These are phyloP conservation scores for Gisinianus flammeolus DNA, from an alignment of 2,888 invertebrate species.

Conservation along the genomic window DNA sequence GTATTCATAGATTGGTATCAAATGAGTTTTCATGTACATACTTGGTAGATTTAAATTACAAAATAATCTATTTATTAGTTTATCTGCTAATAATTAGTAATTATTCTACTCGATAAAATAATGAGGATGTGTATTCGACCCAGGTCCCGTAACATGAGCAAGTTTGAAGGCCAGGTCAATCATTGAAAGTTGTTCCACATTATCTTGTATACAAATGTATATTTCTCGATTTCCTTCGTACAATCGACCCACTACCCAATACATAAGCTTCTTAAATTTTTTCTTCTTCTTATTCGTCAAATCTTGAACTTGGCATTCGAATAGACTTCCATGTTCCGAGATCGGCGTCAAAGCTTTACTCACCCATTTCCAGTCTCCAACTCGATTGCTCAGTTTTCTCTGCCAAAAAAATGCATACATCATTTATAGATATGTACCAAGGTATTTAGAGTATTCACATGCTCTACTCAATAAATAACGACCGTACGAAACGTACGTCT, in stretches of 20 bases:
- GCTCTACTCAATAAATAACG: not conserved
- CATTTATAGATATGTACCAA: not conserved
- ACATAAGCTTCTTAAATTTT: conserved; percentile 46
- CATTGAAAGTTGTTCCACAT: conserved; percentile 47
- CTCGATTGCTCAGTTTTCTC: conserved; percentile 50
- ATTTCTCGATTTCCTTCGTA: conserved; percentile 54
- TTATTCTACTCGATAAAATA: too few species aligned
- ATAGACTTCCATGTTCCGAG: conserved; percentile 55
- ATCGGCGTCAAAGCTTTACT: conserved; percentile 54
- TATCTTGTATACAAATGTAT: conserved; percentile 56
- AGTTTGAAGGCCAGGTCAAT: conserved; percentile 57
- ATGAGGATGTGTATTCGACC: conserved; percentile 4
- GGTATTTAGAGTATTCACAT: not conserved
- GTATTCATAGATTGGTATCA: too few species aligned
- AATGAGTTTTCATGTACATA: too few species aligned
- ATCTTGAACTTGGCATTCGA: conserved; percentile 53
- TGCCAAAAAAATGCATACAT: conserved; percentile 22
- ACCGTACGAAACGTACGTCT: too few species aligned
- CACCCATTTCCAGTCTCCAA: conserved; percentile 55
- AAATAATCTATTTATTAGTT: too few species aligned
- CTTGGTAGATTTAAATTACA: too few species aligned
- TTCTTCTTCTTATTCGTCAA: conserved; percentile 50
- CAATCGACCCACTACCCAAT: conserved; percentile 57
- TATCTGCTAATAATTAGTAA: too few species aligned
- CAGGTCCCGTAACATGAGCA: conserved; percentile 43